Evolutionary conservation across 2,113 vertebrate genomes (phyloP).

Genomic region (Herpailurus yagouaroundi): DNA sequence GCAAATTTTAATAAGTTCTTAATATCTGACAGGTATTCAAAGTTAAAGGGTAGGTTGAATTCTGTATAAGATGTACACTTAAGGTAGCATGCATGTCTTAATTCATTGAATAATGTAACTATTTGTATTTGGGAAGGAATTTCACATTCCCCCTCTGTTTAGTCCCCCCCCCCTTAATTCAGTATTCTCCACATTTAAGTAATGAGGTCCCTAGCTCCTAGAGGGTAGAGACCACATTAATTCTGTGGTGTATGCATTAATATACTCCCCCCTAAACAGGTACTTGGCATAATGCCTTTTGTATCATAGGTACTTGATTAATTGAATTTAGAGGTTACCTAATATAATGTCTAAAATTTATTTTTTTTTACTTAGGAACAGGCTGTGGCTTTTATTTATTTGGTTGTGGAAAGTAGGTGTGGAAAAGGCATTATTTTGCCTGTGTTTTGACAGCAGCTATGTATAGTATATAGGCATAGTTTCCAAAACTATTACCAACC

Average conservation of each 20-base stretch:
- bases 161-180: not conserved
- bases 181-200: constrained; percentile 25
- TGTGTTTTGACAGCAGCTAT: constrained; percentile 5
- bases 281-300: constrained; percentile 48
- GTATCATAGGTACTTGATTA: constrained; percentile 33
- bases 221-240: not conserved
- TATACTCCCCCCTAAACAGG: not conserved
- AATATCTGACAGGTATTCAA: constrained; percentile 4
- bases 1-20: constrained; percentile 55
- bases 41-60: constrained; percentile 23
- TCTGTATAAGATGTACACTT: not conserved
- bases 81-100: not conserved
- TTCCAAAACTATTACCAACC: not conserved
- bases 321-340: constrained; percentile 55
- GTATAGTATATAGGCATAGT: not conserved
- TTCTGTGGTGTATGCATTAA: not conserved
- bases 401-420: not conserved
- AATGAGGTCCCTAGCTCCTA: not conserved
- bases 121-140: constrained; percentile 42
- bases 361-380: constrained; percentile 13
- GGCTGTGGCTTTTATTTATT: constrained; percentile 22
- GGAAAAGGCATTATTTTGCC: constrained; percentile 33
- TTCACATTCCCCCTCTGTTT: constrained; percentile 46
- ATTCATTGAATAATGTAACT: constrained; percentile 50
- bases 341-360: constrained; percentile 45